phyloP scores from a whole-genome alignment of 2,113 vertebrate species.

The Falcunculus frontatus region DNA sequence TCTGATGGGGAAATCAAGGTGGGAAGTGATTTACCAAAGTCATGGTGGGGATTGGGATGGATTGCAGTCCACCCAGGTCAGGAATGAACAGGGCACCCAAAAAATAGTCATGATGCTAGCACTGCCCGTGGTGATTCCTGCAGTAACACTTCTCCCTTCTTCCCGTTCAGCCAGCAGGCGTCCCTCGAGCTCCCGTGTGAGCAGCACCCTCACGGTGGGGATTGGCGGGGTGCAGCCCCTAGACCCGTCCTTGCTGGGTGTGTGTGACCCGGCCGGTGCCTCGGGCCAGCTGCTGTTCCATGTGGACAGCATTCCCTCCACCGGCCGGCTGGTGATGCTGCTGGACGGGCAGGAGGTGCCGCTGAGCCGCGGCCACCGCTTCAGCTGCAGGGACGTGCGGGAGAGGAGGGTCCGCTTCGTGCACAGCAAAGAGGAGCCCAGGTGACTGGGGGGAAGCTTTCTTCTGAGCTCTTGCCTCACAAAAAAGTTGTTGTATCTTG shows the following conservation, averaged over 20 bases:
- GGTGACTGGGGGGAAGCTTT: slow-evolving; percentile 67
- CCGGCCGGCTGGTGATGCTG: slow-evolving; percentile 74
- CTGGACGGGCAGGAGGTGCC: slow-evolving; percentile 28
- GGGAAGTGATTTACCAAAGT: not conserved
- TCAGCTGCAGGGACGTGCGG: slow-evolving; percentile 77
- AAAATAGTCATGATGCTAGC: not conserved
- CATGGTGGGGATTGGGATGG: not conserved
- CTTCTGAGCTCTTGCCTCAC: not conserved
- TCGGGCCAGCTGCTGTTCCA: slow-evolving; percentile 68
- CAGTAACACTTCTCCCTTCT: not conserved
- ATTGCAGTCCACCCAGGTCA: not conserved
- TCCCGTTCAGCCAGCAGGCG: slow-evolving; percentile 69
- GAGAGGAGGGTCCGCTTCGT: slow-evolving; percentile 75
- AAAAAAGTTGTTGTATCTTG: fast-evolving
- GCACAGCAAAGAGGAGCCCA: slow-evolving; percentile 78
- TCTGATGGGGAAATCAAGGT: not conserved
- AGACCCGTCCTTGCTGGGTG: slow-evolving; percentile 66
- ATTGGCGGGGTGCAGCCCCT: slow-evolving; percentile 76
- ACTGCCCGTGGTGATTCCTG: not conserved
- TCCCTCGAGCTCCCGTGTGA: slow-evolving; percentile 62
- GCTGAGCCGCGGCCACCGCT: slow-evolving; percentile 70
- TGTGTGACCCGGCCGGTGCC: slow-evolving; percentile 51
- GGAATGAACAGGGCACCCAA: not conserved
- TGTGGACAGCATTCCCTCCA: slow-evolving; percentile 73
- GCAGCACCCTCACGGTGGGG: slow-evolving; percentile 77